Percentiles rank a stretch among this genome's conserved stretches.
Conservation (phyloP, 2,797 vertebrate species). For the Pagetopsis macropterus region DNA sequence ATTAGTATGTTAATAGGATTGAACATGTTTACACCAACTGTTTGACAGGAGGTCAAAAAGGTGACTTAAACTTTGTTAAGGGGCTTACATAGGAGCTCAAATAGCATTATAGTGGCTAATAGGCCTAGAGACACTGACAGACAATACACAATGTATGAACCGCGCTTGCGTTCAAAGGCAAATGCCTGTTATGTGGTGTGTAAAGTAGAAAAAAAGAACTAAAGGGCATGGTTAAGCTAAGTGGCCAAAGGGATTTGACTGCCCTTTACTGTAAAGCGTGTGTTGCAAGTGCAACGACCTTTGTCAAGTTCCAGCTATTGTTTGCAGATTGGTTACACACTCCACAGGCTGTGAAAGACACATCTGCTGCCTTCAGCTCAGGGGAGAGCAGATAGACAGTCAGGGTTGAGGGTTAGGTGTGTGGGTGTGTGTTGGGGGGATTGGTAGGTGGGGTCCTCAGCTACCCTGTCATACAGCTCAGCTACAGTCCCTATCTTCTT, state of each 20-base stretch:
- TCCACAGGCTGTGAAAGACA: constrained; percentile 83
- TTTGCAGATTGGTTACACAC: constrained; percentile 85
- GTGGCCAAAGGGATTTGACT: constrained; percentile 51
- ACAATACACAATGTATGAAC: constrained; percentile 29
- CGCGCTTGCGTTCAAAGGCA: constrained; percentile 10
- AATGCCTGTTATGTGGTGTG: constrained; percentile 16
- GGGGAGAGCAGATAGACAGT: constrained; percentile 66
- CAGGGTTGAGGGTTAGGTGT: constrained; percentile 46
- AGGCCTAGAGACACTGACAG: constrained; percentile 23
- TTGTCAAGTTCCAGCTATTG: constrained; percentile 86
- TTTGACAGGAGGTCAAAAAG: constrained; percentile 68
- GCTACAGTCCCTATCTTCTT: constrained; percentile 82
- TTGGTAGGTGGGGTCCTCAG: constrained; percentile 57
- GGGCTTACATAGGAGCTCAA: constrained; percentile 62
- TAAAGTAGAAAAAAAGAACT: constrained; percentile 14
- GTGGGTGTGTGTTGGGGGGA: constrained; percentile 31
- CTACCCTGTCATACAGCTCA: constrained; percentile 75
- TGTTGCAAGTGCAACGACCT: constrained; percentile 82
- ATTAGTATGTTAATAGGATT: constrained; percentile 76
- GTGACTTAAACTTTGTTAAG: constrained; percentile 71
- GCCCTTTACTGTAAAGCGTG: constrained; percentile 66
- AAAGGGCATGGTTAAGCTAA: constrained; percentile 54
- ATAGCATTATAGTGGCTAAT: constrained; percentile 57
- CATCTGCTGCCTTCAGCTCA: constrained; percentile 80
- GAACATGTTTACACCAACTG: constrained; percentile 73